These are phyloP conservation scores for Conomelus anceps DNA, from an alignment of 2,888 invertebrate species.

Conservation along the genomic window DNA sequence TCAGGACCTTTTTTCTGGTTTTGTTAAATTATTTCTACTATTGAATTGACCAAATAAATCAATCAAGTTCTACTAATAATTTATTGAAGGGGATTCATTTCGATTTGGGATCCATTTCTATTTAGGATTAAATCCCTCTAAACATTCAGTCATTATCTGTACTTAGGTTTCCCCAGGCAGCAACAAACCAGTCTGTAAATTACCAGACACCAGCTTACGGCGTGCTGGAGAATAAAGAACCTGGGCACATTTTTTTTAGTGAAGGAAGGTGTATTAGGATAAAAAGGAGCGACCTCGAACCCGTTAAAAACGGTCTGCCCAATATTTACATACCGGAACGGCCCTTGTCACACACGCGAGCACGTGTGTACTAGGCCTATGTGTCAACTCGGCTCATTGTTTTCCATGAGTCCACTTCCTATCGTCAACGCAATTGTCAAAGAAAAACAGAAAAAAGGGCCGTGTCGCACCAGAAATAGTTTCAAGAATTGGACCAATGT, in stretches of 20 bases:
- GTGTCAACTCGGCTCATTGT: no score
- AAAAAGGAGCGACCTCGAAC: not conserved
- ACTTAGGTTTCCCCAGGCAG: not conserved
- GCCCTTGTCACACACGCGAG: not conserved
- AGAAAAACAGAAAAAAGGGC: not conserved
- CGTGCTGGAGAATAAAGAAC: not conserved
- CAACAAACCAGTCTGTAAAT: not conserved
- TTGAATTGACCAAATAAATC: no score
- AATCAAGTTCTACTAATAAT: no score
- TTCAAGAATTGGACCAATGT: not conserved
- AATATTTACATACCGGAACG: not conserved
- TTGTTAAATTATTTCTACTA: no score
- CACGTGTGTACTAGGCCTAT: not conserved
- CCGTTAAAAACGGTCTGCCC: not conserved
- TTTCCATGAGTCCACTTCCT: no score
- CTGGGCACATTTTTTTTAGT: not conserved
- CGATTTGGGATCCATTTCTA: no score
- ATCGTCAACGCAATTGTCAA: not conserved
- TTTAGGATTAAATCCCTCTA: no score
- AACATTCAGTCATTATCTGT: no score
- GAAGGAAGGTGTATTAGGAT: not conserved
- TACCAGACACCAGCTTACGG: not conserved
- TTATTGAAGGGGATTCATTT: no score
- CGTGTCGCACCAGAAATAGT: not conserved
- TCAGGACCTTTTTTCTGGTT: no score